Conservation (phyloP, 2,888 invertebrate species). For the Drosophila rubida region DNA sequence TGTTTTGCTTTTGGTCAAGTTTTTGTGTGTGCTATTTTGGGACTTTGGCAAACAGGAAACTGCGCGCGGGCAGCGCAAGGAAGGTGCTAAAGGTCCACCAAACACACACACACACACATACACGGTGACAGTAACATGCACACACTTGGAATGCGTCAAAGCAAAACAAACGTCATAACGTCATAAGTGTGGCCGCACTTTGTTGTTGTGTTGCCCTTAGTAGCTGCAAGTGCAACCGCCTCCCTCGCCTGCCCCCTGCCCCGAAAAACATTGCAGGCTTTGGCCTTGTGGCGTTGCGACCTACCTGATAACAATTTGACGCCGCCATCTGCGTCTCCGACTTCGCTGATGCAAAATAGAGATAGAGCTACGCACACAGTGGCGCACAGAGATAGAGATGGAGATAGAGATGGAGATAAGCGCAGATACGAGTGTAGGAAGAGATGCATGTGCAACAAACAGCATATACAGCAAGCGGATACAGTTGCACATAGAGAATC, state of each 20-base stretch:
- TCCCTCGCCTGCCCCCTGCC: background rate
- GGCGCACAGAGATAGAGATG: constrained; percentile 1
- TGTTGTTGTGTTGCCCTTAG: constrained; percentile 7
- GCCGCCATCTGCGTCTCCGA: constrained; percentile 7
- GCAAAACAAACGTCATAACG: constrained; percentile 68
- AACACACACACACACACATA: background rate
- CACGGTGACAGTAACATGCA: background rate
- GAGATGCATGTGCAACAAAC: background rate
- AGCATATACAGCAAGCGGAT: background rate
- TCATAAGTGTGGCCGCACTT: constrained; percentile 18
- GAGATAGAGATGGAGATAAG: background rate
- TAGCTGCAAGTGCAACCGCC: background rate
- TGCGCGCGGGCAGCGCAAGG: constrained; percentile 32
- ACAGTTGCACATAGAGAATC: background rate
- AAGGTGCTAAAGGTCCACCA: constrained; percentile 30
- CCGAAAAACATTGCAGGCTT: constrained; percentile 18
- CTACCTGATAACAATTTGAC: constrained; percentile 68
- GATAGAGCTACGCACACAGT: background rate
- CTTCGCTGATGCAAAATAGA: constrained; percentile 18
- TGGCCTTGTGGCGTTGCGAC: constrained; percentile 55
- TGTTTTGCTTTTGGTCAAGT: constrained; percentile 54
- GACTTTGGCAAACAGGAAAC: constrained; percentile 69
- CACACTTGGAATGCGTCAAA: constrained; percentile 64
- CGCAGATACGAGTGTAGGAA: background rate
- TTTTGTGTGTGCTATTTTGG: constrained; percentile 63